These are phyloP conservation scores for Kuschelorhynchus macadamiae DNA, from an alignment of 2,888 invertebrate species.

Conservation along the genomic window DNA sequence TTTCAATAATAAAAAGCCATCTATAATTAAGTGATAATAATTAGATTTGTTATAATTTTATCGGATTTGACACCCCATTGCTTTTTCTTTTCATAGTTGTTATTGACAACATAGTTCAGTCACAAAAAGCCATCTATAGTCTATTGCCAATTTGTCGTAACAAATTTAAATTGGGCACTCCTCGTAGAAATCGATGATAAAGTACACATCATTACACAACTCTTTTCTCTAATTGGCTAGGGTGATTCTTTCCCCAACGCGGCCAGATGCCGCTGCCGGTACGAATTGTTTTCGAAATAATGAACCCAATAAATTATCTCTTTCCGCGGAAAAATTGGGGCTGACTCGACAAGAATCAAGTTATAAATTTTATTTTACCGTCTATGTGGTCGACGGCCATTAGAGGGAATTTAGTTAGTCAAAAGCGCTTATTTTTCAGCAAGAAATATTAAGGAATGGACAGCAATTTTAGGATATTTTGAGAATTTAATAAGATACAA, in stretches of 20 bases:
- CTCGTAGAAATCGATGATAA: slow-evolving; percentile 33
- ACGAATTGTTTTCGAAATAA: slow-evolving; percentile 61
- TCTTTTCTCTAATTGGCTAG: slow-evolving; percentile 36
- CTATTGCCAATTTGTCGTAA: not conserved
- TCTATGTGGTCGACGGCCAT: slow-evolving; percentile 18
- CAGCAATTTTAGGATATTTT: too few species aligned
- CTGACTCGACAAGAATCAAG: slow-evolving; percentile 59
- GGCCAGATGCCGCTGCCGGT: slow-evolving; percentile 39
- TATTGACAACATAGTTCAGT: too few species aligned
- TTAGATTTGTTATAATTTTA: too few species aligned
- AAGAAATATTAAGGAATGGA: not conserved
- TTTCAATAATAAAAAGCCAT: too few species aligned
- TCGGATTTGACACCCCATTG: too few species aligned
- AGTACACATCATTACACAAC: slow-evolving; percentile 35
- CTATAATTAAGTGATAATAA: too few species aligned
- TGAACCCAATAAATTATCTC: slow-evolving; percentile 64
- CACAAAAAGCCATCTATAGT: slow-evolving; percentile 2
- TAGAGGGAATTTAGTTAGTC: slow-evolving; percentile 13
- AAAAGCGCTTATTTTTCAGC: slow-evolving; percentile 2
- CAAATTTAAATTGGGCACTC: slow-evolving; percentile 6
- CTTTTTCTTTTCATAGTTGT: too few species aligned
- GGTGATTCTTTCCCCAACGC: slow-evolving; percentile 19
- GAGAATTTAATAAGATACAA: too few species aligned
- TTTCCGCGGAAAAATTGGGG: slow-evolving; percentile 58
- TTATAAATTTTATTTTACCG: slow-evolving; percentile 29